A percentile compares a stretch with the other conserved stretches of the same genome.
phyloP scores from a whole-genome alignment of 1,140 invertebrate genomes.

The Pachypsylla venusta region DNA sequence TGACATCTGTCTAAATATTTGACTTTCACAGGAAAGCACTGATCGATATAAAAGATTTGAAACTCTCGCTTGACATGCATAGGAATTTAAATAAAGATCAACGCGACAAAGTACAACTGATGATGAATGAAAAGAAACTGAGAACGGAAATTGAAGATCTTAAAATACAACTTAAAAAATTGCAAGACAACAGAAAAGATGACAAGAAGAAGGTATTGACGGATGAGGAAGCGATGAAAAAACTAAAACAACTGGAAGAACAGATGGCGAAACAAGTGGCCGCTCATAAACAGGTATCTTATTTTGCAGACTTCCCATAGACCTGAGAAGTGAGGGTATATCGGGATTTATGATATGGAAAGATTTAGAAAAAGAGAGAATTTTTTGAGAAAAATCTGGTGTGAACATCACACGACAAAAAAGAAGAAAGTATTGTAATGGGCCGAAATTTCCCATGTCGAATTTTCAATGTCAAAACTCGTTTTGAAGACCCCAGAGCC shows the following conservation, averaged over 20 bases:
- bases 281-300: constrained; percentile 59
- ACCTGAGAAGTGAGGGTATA: no score
- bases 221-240: constrained; percentile 84
- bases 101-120: constrained; percentile 86
- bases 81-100: constrained; percentile 92
- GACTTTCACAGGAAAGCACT: constrained; percentile 65
- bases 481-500: no score
- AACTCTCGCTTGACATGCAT: constrained; percentile 88
- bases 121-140: constrained; percentile 86
- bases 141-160: constrained; percentile 79
- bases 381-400: no score
- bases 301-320: not conserved
- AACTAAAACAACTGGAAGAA: constrained; percentile 89
- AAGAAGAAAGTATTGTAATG: no score
- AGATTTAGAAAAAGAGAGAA: no score
- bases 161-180: constrained; percentile 61
- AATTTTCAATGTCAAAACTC: no score
- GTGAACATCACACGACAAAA: no score
- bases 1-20: no score
- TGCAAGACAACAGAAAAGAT: constrained; percentile 73
- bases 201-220: constrained; percentile 86
- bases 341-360: no score
- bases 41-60: constrained; percentile 84
- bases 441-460: no score
- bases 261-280: constrained; percentile 68